Percentiles rank a stretch among this genome's conserved stretches.
phyloP scores from a whole-genome alignment of 1,140 invertebrate genomes.

The Lasioglossum baleicum region DNA sequence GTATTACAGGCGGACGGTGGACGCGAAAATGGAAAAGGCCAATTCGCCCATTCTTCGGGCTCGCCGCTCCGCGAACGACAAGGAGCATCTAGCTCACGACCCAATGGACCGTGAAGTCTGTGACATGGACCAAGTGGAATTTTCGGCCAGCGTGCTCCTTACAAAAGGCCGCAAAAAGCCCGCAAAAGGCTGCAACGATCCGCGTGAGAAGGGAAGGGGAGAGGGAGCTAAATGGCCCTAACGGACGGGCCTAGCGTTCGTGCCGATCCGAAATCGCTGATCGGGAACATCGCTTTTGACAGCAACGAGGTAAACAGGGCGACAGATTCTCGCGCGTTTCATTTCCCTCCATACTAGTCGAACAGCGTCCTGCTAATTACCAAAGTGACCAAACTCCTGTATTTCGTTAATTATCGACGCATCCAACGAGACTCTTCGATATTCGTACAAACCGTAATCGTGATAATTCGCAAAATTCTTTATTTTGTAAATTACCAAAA shows the following conservation, averaged over 20 bases:
- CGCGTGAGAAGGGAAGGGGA: no score
- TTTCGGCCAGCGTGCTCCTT: conserved; percentile 56
- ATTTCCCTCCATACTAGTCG: no score
- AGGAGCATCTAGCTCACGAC: conserved; percentile 53
- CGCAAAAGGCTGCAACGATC: conserved; percentile 36
- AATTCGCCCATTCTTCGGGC: conserved; percentile 67
- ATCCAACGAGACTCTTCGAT: no score
- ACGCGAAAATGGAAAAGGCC: conserved; percentile 67
- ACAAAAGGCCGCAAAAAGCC: conserved; percentile 65
- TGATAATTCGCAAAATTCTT: no score
- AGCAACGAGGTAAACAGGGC: conserved; percentile 9
- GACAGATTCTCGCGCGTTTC: no score
- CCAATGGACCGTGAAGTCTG: conserved; percentile 67
- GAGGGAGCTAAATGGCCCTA: conserved; percentile 33
- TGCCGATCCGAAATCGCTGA: conserved; percentile 24
- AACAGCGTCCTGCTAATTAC: no score
- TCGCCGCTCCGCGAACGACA: conserved; percentile 64
- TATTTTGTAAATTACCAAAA: no score
- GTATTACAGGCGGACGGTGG: conserved; percentile 33
- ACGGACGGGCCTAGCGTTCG: no score
- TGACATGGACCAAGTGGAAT: conserved; percentile 72
- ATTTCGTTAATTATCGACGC: no score
- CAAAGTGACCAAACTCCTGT: no score
- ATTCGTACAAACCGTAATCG: no score
- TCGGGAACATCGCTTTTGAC: conserved; percentile 31